Evolutionary conservation across 2,888 invertebrate species (phyloP), one percentile per base, ranked within the genome.

Genomic region (Dasypolia templi): DNA sequence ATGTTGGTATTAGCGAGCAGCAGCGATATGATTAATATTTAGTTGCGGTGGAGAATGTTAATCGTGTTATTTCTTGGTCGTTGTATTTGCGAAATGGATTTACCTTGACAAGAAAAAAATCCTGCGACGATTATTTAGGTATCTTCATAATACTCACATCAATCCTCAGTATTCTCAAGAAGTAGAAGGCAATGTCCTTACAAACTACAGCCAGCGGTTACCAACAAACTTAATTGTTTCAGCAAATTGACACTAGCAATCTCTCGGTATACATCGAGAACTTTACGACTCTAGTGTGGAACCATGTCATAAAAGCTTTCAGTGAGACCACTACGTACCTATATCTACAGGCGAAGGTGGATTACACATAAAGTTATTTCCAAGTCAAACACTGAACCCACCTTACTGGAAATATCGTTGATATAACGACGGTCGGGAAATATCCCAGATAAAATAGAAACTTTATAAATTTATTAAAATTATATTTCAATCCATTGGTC

Each of bases 401-500:
- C 59, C 64, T 79, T 63, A 77, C 71, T 63, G 61, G 22, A 77
- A 78, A 80, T 75, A 84, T 75, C 75, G 71, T 74, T 66, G 46
- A 72, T 75, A 64, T 74, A 70, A 75, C n/a, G 72, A 74, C 67
- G 76, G 72, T 76, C 69, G 70, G 66, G 77, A 83, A 75, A 76
- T 77, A 66, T 32, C 53, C 56, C 46, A 67, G 66, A 84, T 82
- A 79, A 79, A 79, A 77, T 61, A 78, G 42, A 70, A 79, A 82
- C 49, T 74, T 84, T 82, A 84, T 65, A 72, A 66, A 72, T 72
- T 63, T 83, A 85, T 82, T 85, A 82, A 84, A 85, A 85, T 82
- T 77, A 77, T 76, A 84, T 79, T 85, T 82, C 84, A 85, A 85
- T 84, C 84, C 84, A 84, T 85, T 85, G 85, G 84, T 78, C 81